Conservation (phyloP, 2,888 invertebrate species). For the Pandemis corylana region DNA sequence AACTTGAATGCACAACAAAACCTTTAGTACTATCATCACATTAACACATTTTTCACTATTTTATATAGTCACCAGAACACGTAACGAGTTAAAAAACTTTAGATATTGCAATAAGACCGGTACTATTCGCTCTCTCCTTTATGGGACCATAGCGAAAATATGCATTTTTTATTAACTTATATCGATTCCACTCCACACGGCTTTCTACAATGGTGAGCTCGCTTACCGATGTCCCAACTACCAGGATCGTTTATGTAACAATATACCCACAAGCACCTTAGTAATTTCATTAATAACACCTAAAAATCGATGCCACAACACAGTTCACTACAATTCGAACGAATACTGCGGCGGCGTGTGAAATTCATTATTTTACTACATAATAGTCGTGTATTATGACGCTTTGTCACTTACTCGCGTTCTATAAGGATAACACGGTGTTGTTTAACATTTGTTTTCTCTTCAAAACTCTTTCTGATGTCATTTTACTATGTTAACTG, state of each 20-base stretch:
- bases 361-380: slow-evolving; percentile 79
- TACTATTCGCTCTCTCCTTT: slow-evolving; percentile 70
- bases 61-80: slow-evolving; percentile 51
- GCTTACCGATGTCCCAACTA: slow-evolving; percentile 58
- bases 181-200: slow-evolving; percentile 72
- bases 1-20: slow-evolving; percentile 53
- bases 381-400: slow-evolving; percentile 55
- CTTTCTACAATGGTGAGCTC: slow-evolving; percentile 50
- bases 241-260: slow-evolving; percentile 66
- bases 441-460: slow-evolving; percentile 51
- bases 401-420: slow-evolving; percentile 48
- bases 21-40: slow-evolving; percentile 58
- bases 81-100: slow-evolving; percentile 55
- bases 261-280: slow-evolving; percentile 78
- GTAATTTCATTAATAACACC: slow-evolving; percentile 84
- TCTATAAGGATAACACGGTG: slow-evolving; percentile 52
- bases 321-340: slow-evolving; percentile 79
- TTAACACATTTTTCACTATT: slow-evolving; percentile 58
- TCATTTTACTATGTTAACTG: slow-evolving; percentile 72
- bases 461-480: slow-evolving; percentile 62
- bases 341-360: slow-evolving; percentile 76
- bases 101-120: slow-evolving; percentile 60
- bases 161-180: slow-evolving; percentile 82
- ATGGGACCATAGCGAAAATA: slow-evolving; percentile 78
- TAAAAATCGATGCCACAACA: slow-evolving; percentile 83